These are phyloP conservation scores for Euphonia xanthogaster DNA, from an alignment of 2,797 vertebrate species.

Conservation along the genomic window DNA sequence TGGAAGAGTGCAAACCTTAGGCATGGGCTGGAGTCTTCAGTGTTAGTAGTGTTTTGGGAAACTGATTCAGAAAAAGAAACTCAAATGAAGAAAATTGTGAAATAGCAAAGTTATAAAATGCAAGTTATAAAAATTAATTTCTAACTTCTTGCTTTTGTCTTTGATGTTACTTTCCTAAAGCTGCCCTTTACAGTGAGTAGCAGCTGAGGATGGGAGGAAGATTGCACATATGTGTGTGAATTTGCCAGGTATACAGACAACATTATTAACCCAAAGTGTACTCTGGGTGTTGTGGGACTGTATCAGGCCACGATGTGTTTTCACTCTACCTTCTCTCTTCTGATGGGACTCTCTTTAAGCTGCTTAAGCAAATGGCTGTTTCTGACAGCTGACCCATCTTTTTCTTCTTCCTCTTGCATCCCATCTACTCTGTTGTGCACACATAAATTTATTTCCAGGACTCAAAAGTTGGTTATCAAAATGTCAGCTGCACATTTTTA, in stretches of 20 bases:
- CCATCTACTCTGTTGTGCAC: neutral
- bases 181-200: neutral
- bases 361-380: neutral
- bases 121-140: neutral
- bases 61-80: neutral
- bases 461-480: neutral
- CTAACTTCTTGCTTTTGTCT: neutral
- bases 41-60: neutral
- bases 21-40: neutral
- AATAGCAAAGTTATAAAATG: neutral
- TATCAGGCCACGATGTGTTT: neutral
- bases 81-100: neutral
- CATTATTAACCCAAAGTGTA: neutral
- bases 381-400: neutral
- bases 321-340: neutral
- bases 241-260: fast-evolving
- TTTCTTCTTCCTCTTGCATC: neutral
- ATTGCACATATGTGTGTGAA: neutral
- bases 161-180: neutral
- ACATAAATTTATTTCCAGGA: neutral
- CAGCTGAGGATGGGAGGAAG: neutral
- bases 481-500: neutral
- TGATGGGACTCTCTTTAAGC: neutral
- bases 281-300: neutral
- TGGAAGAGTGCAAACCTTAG: neutral